Evolutionary conservation across 1,140 invertebrate species (phyloP).

Genomic region (Apis dorsata): DNA sequence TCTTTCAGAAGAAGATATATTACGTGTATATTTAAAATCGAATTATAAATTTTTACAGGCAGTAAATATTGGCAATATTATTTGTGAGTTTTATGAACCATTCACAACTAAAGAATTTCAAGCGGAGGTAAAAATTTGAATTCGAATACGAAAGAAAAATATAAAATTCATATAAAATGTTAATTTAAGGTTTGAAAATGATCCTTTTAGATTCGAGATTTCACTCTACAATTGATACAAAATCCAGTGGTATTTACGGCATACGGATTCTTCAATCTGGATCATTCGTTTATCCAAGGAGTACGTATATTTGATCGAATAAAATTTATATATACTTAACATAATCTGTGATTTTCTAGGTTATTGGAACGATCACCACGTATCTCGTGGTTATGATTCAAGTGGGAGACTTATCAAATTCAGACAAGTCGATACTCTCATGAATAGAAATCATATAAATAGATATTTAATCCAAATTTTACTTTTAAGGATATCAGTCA

Average conservation of each 20-base stretch:
- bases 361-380: slow-evolving; percentile 83
- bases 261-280: slow-evolving; percentile 67
- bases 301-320: slow-evolving; percentile 36
- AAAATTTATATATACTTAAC: neutral
- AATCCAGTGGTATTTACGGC: slow-evolving; percentile 67
- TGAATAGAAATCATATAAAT: too few relatives aligned
- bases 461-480: too few relatives aligned
- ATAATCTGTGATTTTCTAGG: slow-evolving; percentile 75
- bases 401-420: slow-evolving; percentile 36
- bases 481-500: too few relatives aligned
- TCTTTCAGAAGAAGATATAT: neutral
- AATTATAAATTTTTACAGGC: slow-evolving; percentile 40
- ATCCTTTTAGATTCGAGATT: slow-evolving; percentile 63
- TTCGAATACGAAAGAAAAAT: neutral
- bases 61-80: slow-evolving; percentile 57
- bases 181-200: neutral
- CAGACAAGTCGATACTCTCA: too few relatives aligned
- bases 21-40: neutral
- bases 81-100: slow-evolving; percentile 66
- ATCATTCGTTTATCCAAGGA: slow-evolving; percentile 61
- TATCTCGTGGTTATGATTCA: slow-evolving; percentile 79
- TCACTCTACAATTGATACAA: slow-evolving; percentile 66
- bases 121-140: slow-evolving; percentile 43
- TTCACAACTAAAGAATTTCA: slow-evolving; percentile 54
- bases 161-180: neutral